Percentiles rank a stretch among this genome's conserved stretches.
phyloP scores from a whole-genome alignment of 92 coral and sea anemone species.

The Scolanthus callimorphus region DNA sequence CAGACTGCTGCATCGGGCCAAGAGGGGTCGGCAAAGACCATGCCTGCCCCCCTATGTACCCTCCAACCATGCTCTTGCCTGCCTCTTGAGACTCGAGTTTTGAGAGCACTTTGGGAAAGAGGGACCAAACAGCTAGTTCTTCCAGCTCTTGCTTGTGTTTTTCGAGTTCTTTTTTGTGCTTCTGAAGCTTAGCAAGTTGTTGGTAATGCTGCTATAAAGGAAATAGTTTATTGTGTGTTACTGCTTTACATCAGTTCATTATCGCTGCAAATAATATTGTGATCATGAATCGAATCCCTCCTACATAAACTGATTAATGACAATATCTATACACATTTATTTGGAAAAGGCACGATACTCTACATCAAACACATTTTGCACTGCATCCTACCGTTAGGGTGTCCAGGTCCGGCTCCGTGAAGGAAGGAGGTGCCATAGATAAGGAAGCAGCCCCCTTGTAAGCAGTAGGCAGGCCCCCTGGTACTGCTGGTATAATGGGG shows the following conservation, averaged over 20 bases:
- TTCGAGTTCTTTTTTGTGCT: conserved; percentile 92
- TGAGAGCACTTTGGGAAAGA: conserved; percentile 60
- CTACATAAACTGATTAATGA: too few relatives aligned
- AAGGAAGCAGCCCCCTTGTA: conserved; percentile 3
- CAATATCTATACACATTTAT: too few relatives aligned
- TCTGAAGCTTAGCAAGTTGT: conserved; percentile 88
- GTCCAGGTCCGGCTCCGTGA: conserved; percentile 67
- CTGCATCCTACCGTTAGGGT: conserved; percentile 78
- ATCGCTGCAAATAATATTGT: too few relatives aligned
- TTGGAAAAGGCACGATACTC: too few relatives aligned
- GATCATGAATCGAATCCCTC: too few relatives aligned
- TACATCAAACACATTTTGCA: too few relatives aligned
- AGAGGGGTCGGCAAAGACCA: neutral
- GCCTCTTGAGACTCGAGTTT: conserved; percentile 30
- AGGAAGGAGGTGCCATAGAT: conserved; percentile 36
- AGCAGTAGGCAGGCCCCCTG: conserved; percentile 21
- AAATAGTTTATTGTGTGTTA: too few relatives aligned
- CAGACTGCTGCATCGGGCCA: neutral
- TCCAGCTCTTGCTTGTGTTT: conserved; percentile 97
- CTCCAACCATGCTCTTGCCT: conserved; percentile 3
- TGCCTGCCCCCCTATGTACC: neutral
- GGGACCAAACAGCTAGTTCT: conserved; percentile 86
- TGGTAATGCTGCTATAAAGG: conserved; percentile 83
- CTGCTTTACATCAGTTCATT: too few relatives aligned
- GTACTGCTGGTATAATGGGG: conserved; percentile 16